Base-by-base conservation (phyloP, 2,797 vertebrate genomes). In the Molossus alvarezi region DNA sequence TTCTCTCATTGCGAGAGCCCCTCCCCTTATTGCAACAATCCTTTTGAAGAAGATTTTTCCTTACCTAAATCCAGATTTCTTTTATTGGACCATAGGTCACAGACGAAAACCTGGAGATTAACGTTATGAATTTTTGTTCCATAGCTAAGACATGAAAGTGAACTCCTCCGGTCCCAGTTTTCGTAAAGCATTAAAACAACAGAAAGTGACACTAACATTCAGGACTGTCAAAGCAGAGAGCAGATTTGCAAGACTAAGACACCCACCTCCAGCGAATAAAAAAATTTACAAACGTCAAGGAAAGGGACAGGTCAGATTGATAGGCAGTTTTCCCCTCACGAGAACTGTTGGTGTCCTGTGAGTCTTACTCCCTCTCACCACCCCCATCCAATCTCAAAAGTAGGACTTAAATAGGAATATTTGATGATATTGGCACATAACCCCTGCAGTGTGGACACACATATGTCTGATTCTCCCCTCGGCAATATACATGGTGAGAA, bases 11-110 rank as follows among this genome's bases (percentile, higher is more conserved):
- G 18, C 29, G 55, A 67, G 9, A 41, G 27, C 2, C 53, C 4
- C 6, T 18, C 13, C 3, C 1, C 29, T 18, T 51, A 13, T 6
- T 21, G 18, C 4, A 14, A 23, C 2, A 29, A 33, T n/a, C 23
- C 9, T 79, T 71, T 55, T 41, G 5, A 73, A 90, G 48, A 25
- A 92, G 25, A 12, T 65, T 23, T 79, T 51, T 65, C 25, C 21
- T 58, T 27, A 20, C 9, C 3, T 27, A 51, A 73, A n/a, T 48
- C 15, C 25, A 18, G 1, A 9, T 90, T 81, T 67, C 21, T 89
- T 85, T 64, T 29, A 69, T 80, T 69, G 87, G 37, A 51, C 21
- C 33, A n/a, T 1, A 29, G 5, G 12, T 23, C 21, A 72, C 11
- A 37, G 45, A 33, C 33, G 33, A 53, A 94, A 87, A 41, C 2